Evolutionary conservation across 1,140 invertebrate species (phyloP).

Genomic region (Eumaeus atala): DNA sequence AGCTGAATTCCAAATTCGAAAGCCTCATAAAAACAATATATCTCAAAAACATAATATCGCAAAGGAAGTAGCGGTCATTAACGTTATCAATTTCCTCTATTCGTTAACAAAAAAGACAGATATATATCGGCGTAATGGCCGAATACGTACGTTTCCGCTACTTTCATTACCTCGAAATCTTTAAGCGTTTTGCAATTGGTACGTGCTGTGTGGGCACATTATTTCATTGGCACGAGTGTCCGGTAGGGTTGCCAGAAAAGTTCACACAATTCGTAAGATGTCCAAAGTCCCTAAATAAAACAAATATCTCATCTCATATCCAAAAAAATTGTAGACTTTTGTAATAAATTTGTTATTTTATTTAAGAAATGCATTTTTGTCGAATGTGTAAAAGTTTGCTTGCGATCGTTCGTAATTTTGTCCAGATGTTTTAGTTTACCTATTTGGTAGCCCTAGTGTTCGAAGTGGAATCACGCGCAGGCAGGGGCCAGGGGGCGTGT

Average conservation of each 20-base stretch:
- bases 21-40: no score
- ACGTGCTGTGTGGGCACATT: conserved; percentile 63
- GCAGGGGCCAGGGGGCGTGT: conserved; percentile 25
- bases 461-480: conserved; percentile 57
- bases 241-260: conserved; percentile 13
- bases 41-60: background rate
- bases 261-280: no score
- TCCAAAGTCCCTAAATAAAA: no score
- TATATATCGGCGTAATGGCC: conserved; percentile 5
- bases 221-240: conserved; percentile 66
- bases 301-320: no score
- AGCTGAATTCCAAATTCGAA: no score
- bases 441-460: background rate
- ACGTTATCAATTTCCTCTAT: conserved; percentile 8
- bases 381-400: no score
- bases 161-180: conserved; percentile 36
- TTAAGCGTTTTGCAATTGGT: conserved; percentile 58
- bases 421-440: no score
- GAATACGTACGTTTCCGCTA: conserved; percentile 19
- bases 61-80: conserved; percentile 4
- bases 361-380: no score
- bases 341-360: no score
- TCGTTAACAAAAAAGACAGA: background rate
- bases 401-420: no score
- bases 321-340: no score